Conservation (phyloP, 2,888 invertebrate genomes). For the Stratiomys singularior region DNA sequence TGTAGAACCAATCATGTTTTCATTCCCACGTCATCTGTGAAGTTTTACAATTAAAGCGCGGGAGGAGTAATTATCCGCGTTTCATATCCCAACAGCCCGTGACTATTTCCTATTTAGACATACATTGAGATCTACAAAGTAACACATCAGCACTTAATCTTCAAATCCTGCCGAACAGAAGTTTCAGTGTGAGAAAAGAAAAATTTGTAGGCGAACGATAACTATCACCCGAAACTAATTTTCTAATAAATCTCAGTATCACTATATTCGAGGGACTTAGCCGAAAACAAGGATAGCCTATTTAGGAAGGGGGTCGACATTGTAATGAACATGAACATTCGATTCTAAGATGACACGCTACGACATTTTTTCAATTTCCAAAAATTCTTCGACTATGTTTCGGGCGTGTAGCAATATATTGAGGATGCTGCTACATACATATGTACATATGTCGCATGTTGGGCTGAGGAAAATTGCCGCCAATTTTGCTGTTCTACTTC, state of each 20-base stretch:
- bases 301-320: slow-evolving; percentile 22
- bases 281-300: slow-evolving; percentile 6
- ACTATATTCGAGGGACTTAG: neutral
- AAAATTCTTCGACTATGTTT: neutral
- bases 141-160: slow-evolving; percentile 25
- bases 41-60: neutral
- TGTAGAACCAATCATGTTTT: neutral
- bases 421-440: too few relatives aligned
- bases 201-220: slow-evolving; percentile 8
- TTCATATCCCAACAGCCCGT: neutral
- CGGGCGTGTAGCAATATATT: neutral
- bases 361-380: slow-evolving; percentile 26
- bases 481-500: neutral
- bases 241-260: slow-evolving; percentile 43
- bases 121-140: neutral
- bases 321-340: slow-evolving; percentile 25
- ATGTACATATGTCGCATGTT: too few relatives aligned
- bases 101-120: neutral
- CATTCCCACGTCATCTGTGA: neutral
- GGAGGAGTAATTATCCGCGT: slow-evolving; percentile 9
- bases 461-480: neutral
- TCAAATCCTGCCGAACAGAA: neutral
- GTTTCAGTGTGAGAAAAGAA: neutral
- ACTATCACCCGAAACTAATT: slow-evolving; percentile 40
- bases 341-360: neutral